phyloP scores from a whole-genome alignment of 2,888 invertebrate genomes.

The Fabriciana adippe region DNA sequence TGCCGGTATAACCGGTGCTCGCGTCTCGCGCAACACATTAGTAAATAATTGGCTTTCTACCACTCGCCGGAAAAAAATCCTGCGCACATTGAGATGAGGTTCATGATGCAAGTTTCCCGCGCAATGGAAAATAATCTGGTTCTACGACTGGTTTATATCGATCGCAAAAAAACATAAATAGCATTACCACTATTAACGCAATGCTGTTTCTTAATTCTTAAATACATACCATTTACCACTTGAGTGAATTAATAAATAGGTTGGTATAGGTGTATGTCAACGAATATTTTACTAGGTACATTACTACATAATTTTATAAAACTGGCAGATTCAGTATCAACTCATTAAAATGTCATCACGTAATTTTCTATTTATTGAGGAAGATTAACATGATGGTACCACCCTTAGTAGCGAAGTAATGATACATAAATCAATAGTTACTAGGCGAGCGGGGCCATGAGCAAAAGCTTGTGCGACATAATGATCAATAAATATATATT shows the following conservation, averaged over 20 bases:
- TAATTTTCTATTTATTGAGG: too few species aligned
- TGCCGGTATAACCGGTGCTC: slow-evolving; percentile 50
- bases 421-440: too few species aligned
- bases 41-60: slow-evolving; percentile 65
- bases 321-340: too few species aligned
- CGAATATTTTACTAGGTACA: not conserved
- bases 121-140: slow-evolving; percentile 33
- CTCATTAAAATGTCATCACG: too few species aligned
- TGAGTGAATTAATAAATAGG: not conserved
- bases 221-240: slow-evolving; percentile 13
- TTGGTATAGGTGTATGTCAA: not conserved
- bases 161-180: not conserved
- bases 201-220: slow-evolving; percentile 15
- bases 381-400: too few species aligned
- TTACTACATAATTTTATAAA: not conserved
- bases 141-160: slow-evolving; percentile 17
- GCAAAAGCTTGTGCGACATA: too few species aligned
- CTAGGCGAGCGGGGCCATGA: too few species aligned
- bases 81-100: slow-evolving; percentile 57
- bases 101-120: slow-evolving; percentile 39
- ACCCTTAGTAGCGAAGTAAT: too few species aligned
- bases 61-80: slow-evolving; percentile 55
- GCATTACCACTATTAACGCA: slow-evolving; percentile 13
- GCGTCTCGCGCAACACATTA: slow-evolving; percentile 45
- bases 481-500: too few species aligned